Conservation (phyloP, 2,113 vertebrate species). For the Notothenia rossii region DNA sequence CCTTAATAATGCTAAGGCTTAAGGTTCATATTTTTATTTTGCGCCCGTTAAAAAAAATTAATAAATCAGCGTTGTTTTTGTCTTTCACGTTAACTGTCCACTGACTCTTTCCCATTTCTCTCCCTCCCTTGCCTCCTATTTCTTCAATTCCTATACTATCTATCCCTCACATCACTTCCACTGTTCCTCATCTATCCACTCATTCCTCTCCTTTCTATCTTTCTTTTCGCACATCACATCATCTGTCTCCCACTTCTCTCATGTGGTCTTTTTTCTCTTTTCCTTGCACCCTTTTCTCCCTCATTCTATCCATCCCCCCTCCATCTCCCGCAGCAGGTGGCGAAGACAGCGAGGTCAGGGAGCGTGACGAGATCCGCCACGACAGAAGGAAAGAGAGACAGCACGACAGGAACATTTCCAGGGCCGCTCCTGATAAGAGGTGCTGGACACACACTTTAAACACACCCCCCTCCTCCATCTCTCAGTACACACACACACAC, state of each 20-base stretch:
- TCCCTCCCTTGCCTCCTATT: neutral
- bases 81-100: neutral
- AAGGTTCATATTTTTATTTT: no score
- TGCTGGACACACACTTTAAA: constrained; percentile 73
- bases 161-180: neutral
- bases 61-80: neutral
- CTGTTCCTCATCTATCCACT: neutral
- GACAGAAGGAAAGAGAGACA: constrained; percentile 95
- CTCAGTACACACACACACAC: neutral
- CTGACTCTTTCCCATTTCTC: neutral
- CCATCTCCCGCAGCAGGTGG: constrained; percentile 66
- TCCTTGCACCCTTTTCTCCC: constrained; percentile 4
- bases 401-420: constrained; percentile 95
- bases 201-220: neutral
- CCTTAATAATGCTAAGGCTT: neutral
- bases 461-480: neutral
- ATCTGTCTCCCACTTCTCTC: neutral
- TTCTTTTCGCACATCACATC: constrained; percentile 13
- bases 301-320: constrained; percentile 4
- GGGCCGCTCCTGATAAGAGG: constrained; percentile 97
- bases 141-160: neutral
- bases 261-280: neutral
- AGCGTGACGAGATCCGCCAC: constrained; percentile 95
- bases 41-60: neutral
- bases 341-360: constrained; percentile 93